These are phyloP conservation scores for Acanthiza pusilla DNA, from an alignment of 2,797 vertebrate genomes.

Conservation along the genomic window DNA sequence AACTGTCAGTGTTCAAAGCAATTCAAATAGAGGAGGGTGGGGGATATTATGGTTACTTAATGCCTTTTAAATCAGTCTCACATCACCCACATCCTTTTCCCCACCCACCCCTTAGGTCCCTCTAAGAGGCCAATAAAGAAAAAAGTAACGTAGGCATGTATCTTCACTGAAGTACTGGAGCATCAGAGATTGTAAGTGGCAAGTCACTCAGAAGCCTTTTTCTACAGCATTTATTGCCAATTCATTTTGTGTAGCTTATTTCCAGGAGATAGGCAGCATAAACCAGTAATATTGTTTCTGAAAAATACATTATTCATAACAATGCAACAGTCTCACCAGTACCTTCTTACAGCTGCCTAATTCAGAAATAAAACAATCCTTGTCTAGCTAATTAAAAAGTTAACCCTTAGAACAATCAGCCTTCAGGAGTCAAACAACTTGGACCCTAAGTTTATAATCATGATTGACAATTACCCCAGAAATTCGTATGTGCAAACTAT, in stretches of 20 bases:
- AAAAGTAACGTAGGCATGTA: neutral
- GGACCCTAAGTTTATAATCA: neutral
- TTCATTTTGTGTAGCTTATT: constrained; percentile 6
- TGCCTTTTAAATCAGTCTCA: neutral
- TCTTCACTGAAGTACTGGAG: neutral
- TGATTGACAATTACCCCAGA: neutral
- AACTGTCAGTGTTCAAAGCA: neutral
- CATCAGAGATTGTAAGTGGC: neutral
- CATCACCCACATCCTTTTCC: neutral
- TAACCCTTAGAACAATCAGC: neutral
- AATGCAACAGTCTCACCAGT: neutral
- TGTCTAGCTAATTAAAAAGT: neutral
- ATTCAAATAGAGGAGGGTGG: neutral
- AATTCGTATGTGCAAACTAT: neutral
- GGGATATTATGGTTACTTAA: neutral
- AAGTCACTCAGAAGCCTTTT: constrained; percentile 20
- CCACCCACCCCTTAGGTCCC: neutral
- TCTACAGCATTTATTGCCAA: constrained; percentile 15
- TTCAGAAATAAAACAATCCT: neutral
- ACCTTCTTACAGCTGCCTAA: neutral
- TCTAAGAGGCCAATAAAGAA: neutral
- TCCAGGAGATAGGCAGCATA: neutral
- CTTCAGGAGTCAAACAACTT: neutral
- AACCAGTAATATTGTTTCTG: neutral
- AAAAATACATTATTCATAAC: neutral